Base-by-base conservation (phyloP, 2,888 invertebrate genomes). In the Ectobius pallidus region DNA sequence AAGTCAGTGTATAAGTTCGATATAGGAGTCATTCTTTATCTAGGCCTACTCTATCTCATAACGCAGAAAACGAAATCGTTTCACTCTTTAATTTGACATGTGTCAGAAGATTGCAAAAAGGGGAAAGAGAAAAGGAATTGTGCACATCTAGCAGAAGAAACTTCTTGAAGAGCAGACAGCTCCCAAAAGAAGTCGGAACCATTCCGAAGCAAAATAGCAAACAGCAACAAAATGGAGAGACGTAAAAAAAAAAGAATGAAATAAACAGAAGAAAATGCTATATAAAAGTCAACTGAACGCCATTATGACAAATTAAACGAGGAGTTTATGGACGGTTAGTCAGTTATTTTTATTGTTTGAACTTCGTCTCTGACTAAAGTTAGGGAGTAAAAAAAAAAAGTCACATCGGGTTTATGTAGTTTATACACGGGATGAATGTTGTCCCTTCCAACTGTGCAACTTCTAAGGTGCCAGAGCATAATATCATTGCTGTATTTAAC, bases 221-320 rank as follows among this genome's bases (percentile, higher is more conserved):
- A 34, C 6, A 34, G 34, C 6, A 34, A 11, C 11, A 7, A 11
- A 34, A 7, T 6, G 6, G 34, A 34, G 11, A 34, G 7, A 65
- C 18, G 46, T 11, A 39, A 62, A 32, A 34, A 32, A n/a, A 62
- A 49, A 49, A 49, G n/a, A 71, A 49, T 34, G 65, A 65, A 69
- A 71, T 71, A 71, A 74, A 74, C 74, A 71, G 30, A 25, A 30
- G 16, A 68, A 34, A 67, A 65, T 65, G 71, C 67, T 71, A 69
- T 74, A 74, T 74, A 67, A 74, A 74, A 74, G 74, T 69, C 71
- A 67, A 39, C 62, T 61, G 65, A n/a, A 52, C 63, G 71, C 65
- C 74, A 74, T 74, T 74, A 74, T 71, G 71, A 71, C 71, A 67
- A 74, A 74, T 74, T 62, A 74, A 74, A 74, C 63, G 49, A 46